These are phyloP conservation scores for Hystrix cristata DNA, from an alignment of 2,113 vertebrate species.

Conservation along the genomic window DNA sequence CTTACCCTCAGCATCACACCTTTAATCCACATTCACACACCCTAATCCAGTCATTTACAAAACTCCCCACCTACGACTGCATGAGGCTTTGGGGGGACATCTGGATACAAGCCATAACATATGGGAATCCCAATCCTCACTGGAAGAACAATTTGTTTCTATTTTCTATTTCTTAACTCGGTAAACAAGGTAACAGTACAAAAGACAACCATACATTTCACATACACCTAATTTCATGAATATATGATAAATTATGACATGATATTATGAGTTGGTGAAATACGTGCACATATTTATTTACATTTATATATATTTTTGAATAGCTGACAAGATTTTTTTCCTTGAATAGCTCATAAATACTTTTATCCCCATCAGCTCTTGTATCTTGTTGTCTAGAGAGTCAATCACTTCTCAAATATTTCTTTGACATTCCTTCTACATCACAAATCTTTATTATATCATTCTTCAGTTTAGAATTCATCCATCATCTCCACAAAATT, in stretches of 20 bases:
- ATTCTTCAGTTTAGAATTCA: not conserved
- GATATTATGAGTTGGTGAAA: not conserved
- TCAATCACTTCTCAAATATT: not conserved
- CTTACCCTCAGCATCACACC: not conserved
- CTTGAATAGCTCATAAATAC: not conserved
- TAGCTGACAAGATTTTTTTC: not conserved
- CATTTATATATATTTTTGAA: not conserved
- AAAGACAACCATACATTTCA: not conserved
- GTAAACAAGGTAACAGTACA: not conserved
- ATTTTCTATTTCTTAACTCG: not conserved
- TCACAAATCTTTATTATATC: not conserved
- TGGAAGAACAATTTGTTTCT: not conserved
- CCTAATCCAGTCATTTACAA: not conserved
- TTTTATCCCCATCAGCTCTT: not conserved
- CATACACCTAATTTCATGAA: not conserved
- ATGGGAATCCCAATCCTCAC: not conserved
- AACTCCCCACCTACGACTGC: not conserved
- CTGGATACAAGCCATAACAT: not conserved
- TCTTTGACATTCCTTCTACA: not conserved
- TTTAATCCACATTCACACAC: not conserved
- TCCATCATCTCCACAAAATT: not conserved
- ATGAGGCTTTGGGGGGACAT: not conserved
- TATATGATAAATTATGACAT: not conserved
- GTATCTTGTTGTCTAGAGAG: not conserved
- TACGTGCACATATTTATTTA: not conserved